Conservation (phyloP, 2,888 invertebrate species). For the Pterostichus niger region DNA sequence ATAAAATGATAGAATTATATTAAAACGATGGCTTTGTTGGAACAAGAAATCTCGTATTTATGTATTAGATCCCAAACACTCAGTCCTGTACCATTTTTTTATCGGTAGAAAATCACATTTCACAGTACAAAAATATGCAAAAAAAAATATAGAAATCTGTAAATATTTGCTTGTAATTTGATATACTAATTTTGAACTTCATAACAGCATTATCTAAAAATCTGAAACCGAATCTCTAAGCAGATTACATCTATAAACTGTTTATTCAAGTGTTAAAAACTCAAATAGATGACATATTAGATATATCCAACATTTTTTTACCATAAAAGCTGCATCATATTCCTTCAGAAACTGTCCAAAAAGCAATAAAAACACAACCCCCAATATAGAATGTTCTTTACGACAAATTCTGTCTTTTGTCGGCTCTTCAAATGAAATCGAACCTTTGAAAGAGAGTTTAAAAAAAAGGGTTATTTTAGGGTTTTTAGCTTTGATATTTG, state of each 20-base stretch:
- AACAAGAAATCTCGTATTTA: too few relatives aligned
- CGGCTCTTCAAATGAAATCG: not conserved
- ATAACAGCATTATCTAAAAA: not conserved
- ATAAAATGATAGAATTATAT: too few relatives aligned
- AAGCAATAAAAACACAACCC: constrained; percentile 22
- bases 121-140: not conserved
- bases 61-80: too few relatives aligned
- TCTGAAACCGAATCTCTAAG: constrained; percentile 1
- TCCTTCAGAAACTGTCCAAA: not conserved
- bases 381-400: not conserved
- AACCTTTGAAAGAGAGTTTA: constrained; percentile 31
- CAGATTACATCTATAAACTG: constrained; percentile 22
- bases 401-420: constrained; percentile 4
- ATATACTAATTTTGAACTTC: not conserved
- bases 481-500: constrained; percentile 22
- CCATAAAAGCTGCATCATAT: constrained; percentile 7
- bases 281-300: constrained; percentile 11
- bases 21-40: too few relatives aligned
- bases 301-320: not conserved
- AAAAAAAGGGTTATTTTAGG: constrained; percentile 38
- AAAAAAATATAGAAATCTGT: too few relatives aligned
- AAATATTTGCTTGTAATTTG: not conserved
- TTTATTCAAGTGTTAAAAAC: constrained; percentile 20
- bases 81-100: too few relatives aligned
- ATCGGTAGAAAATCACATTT: too few relatives aligned